Percentiles rank a stretch among this genome's conserved stretches.
phyloP scores from a whole-genome alignment of 2,113 vertebrate species.

The Mustelus asterias region DNA sequence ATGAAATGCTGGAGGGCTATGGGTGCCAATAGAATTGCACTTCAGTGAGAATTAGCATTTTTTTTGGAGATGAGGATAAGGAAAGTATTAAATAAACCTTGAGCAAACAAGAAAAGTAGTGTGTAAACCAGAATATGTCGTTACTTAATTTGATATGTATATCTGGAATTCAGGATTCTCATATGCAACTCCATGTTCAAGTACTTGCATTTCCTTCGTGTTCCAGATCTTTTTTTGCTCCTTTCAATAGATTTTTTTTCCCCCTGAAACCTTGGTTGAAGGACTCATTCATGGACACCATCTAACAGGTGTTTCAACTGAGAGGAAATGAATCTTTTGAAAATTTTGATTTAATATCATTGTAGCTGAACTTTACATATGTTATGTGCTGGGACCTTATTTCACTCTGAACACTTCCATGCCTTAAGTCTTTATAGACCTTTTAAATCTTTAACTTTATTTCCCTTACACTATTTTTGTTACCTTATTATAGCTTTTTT shows the following conservation, averaged over 20 bases:
- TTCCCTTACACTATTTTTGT: too few species aligned
- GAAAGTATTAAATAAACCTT: background rate
- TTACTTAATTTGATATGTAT: background rate
- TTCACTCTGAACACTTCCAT: too few species aligned
- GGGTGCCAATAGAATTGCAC: background rate
- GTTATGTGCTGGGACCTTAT: too few species aligned
- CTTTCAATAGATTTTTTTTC: background rate
- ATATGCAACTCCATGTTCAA: background rate
- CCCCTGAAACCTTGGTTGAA: background rate
- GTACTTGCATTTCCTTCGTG: background rate
- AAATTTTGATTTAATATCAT: background rate
- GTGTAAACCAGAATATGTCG: too few species aligned
- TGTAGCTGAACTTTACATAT: too few species aligned
- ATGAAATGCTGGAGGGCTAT: background rate
- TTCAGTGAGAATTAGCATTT: background rate
- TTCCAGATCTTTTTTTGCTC: background rate
- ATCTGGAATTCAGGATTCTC: background rate
- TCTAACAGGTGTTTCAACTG: background rate
- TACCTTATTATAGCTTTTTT: too few species aligned
- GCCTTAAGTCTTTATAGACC: too few species aligned
- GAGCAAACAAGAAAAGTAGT: background rate
- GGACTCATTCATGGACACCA: background rate
- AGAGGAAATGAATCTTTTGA: background rate
- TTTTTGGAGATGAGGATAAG: background rate
- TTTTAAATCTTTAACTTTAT: too few species aligned